These are phyloP conservation scores for Papilio glaucus DNA, from an alignment of 1,140 invertebrate species.

Conservation along the genomic window DNA sequence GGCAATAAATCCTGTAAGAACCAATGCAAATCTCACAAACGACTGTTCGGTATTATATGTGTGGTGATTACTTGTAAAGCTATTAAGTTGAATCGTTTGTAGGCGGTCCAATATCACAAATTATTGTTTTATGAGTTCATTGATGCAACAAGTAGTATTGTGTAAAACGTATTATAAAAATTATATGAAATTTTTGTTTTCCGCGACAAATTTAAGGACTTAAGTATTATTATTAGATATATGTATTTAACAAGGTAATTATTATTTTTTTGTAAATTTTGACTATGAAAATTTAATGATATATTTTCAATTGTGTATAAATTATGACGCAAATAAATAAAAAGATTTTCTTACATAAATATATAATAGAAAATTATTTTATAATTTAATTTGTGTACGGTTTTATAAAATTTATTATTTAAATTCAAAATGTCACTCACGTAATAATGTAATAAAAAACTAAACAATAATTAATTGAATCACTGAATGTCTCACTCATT, in stretches of 20 bases:
- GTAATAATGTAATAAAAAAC: not conserved
- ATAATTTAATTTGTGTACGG: too few relatives aligned
- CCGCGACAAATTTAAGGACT: too few relatives aligned
- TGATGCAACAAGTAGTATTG: not conserved
- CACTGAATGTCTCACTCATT: constrained; percentile 44
- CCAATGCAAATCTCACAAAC: constrained; percentile 2
- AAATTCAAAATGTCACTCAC: not conserved
- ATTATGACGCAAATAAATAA: too few relatives aligned
- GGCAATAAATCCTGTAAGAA: constrained; percentile 42
- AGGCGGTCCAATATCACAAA: constrained; percentile 3
- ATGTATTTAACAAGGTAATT: too few relatives aligned
- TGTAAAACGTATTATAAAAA: not conserved
- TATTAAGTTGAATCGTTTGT: constrained; percentile 1
- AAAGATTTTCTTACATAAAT: too few relatives aligned
- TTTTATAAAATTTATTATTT: not conserved
- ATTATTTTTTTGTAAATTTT: too few relatives aligned
- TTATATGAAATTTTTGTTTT: too few relatives aligned
- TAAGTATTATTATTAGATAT: too few relatives aligned
- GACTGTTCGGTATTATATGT: not conserved
- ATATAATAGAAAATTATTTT: too few relatives aligned
- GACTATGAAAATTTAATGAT: too few relatives aligned
- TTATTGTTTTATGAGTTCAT: constrained; percentile 4
- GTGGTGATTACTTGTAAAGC: not conserved
- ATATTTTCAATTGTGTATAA: too few relatives aligned
- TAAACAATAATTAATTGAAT: constrained; percentile 1